Base-by-base conservation (phyloP, 2,888 invertebrate species). In the Rotaria magnacalcarata region DNA sequence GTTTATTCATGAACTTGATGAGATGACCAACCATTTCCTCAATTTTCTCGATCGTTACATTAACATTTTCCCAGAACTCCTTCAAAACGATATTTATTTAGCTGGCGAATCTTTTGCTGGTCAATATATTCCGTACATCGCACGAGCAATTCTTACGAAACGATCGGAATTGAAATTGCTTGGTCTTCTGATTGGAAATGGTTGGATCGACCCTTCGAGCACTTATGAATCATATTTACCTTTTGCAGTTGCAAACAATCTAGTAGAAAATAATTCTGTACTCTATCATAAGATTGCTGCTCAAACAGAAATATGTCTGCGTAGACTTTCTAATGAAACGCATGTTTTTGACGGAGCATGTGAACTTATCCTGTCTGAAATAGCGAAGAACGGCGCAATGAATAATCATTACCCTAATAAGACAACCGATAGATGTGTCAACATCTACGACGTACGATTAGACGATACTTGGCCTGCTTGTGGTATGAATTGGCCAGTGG, bases 161-260 rank as follows among this genome's bases (percentile, higher is more conserved):
- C n/a, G 58, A n/a, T 60, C 58, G 10, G 3, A 2, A n/a, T 60
- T 60, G 8, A 60, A 60, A 60, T n/a, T 60, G n/a, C 58, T n/a
- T n/a, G 58, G n/a, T 60, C 58, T 60, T 60, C 8, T 60, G 10
- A 60, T 60, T 60, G 58, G n/a, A 60, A 60, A 60, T 60, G 58
- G 58, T 60, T 60, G n/a, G 58, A 60, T 60, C 19, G 58, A 60
- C n/a, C 58, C 58, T n/a, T n/a, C n/a, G 5, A n/a, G n/a, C 8
- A 24, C 3, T 5, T 60, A 60, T 60, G 6, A 27, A 60, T 60
- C 58, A n/a, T 60, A 60, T 60, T 60, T 60, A n/a, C n/a, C 58
- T 24, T 60, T 60, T 60, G 24, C 58, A 60, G n/a, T n/a, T n/a
- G 58, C 58, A n/a, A 60, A 60, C 8, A 60, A 60, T 60, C 10